A percentile compares a stretch with the other conserved stretches of the same genome.
phyloP scores from a whole-genome alignment of 1,140 invertebrate genomes.

The Lepidurus packardi region DNA sequence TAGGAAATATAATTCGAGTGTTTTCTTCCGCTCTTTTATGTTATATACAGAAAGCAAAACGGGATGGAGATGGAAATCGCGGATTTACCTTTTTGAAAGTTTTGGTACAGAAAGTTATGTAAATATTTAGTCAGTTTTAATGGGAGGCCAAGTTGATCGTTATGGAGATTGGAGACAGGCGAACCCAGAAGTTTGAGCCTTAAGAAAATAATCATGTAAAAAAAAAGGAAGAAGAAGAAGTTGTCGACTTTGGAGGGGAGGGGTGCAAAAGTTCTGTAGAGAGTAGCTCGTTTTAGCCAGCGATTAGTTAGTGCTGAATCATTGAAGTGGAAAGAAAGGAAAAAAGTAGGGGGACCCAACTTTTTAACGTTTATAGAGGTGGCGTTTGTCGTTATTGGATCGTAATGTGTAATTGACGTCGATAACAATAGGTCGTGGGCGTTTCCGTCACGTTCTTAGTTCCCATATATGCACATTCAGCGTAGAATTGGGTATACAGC shows the following conservation, averaged over 20 bases:
- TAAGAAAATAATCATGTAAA: too few species aligned
- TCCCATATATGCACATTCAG: constrained; percentile 1
- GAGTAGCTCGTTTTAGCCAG: background rate
- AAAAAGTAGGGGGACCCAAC: background rate
- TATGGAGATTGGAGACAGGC: too few species aligned
- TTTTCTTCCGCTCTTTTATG: too few species aligned
- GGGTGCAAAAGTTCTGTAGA: background rate
- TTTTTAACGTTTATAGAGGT: background rate
- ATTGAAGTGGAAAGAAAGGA: background rate
- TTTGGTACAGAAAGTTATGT: too few species aligned
- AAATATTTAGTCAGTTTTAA: too few species aligned
- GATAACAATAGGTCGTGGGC: background rate
- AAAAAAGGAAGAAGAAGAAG: too few species aligned
- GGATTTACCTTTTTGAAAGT: too few species aligned
- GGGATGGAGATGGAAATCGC: too few species aligned
- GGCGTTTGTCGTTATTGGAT: background rate
- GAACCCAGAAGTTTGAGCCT: too few species aligned
- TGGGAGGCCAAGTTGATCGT: too few species aligned
- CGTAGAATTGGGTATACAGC: background rate
- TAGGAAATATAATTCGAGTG: too few species aligned
- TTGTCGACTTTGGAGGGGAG: background rate
- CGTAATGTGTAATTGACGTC: background rate
- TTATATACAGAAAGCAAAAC: too few species aligned
- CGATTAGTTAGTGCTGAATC: background rate
- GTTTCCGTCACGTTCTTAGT: background rate